Evolutionary conservation across 2,797 vertebrate genomes (phyloP).

Genomic region (Melanotaenia pygmaea): DNA sequence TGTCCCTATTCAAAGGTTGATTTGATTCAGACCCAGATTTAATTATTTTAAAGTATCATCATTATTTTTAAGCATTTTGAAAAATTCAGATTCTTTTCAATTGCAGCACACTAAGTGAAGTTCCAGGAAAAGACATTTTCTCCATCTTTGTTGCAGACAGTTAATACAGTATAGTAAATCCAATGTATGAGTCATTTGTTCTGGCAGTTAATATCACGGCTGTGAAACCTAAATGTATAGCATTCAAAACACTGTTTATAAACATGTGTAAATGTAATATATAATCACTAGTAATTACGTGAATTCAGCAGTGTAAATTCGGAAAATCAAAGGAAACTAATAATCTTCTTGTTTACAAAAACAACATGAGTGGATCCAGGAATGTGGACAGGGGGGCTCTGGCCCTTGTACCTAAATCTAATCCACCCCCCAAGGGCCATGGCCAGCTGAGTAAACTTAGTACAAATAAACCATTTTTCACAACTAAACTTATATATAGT

Average conservation of each 20-base stretch:
- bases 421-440: too few species aligned
- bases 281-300: neutral
- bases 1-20: slow-evolving; percentile 38
- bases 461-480: too few species aligned
- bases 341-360: too few species aligned
- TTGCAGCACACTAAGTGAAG: neutral
- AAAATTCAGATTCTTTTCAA: slow-evolving; percentile 1
- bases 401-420: too few species aligned
- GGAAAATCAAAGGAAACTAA: too few species aligned
- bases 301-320: too few species aligned
- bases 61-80: slow-evolving; percentile 6
- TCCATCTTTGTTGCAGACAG: neutral
- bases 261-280: neutral
- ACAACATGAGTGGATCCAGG: too few species aligned
- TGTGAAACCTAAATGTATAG: neutral
- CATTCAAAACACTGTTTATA: neutral
- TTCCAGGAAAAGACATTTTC: neutral
- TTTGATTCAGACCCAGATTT: slow-evolving; percentile 37
- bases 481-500: too few species aligned
- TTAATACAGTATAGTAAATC: neutral
- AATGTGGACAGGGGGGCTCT: too few species aligned
- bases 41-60: neutral
- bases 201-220: neutral
- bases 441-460: too few species aligned
- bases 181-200: neutral